Conservation (phyloP, 2,113 vertebrate genomes). For the Melanerpes formicivorus region DNA sequence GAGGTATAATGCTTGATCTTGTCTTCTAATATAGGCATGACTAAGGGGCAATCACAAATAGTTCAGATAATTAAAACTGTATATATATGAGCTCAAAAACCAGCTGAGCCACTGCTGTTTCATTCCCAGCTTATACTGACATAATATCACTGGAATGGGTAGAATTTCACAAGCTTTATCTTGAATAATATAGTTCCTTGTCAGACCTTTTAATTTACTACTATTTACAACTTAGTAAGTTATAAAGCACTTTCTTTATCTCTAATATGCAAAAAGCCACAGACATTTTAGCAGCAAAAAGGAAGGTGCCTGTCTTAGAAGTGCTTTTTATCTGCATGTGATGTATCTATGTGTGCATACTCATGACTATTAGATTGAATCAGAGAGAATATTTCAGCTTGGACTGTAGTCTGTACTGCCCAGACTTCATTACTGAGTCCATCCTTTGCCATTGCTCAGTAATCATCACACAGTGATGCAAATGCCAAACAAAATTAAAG, state of each 20-base stretch:
- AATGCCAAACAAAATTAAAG: slow-evolving; percentile 47
- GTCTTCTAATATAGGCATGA: background rate
- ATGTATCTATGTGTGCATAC: background rate
- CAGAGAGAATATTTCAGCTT: background rate
- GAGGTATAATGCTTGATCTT: background rate
- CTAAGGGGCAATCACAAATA: background rate
- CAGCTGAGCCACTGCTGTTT: background rate
- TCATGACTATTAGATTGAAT: background rate
- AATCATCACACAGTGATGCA: background rate
- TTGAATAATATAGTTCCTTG: background rate
- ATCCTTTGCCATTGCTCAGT: background rate
- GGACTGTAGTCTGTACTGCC: background rate
- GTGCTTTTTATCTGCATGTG: background rate
- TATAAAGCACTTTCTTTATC: background rate
- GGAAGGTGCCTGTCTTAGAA: background rate
- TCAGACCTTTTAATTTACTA: background rate
- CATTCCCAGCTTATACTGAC: background rate
- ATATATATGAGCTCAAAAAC: background rate
- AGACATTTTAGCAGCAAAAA: background rate
- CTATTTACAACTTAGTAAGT: background rate
- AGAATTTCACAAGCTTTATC: background rate
- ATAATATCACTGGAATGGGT: background rate
- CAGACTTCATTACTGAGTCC: background rate
- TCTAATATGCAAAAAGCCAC: background rate
- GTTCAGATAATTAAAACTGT: background rate